phyloP scores from a whole-genome alignment of 2,797 vertebrate species.

The Oceanodroma leucorhoa region DNA sequence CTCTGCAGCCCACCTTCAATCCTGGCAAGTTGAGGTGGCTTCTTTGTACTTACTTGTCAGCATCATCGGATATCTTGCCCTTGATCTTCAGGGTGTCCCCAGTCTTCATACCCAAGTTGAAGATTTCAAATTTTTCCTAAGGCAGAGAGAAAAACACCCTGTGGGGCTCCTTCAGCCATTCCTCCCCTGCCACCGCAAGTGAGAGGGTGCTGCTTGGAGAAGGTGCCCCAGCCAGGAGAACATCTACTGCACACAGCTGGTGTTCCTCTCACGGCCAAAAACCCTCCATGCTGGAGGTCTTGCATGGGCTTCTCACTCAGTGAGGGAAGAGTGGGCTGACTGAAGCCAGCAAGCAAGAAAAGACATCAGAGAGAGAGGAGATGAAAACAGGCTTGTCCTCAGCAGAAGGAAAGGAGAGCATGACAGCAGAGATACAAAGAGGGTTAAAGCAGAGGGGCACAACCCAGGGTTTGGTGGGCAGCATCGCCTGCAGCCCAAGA shows the following conservation, averaged over 20 bases:
- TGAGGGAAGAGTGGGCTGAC: neutral
- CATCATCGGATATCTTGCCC: slow-evolving; percentile 72
- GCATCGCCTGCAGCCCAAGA: neutral
- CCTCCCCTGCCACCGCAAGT: neutral
- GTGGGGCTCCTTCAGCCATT: neutral
- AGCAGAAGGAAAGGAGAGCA: neutral
- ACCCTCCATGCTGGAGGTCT: neutral
- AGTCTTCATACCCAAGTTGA: slow-evolving; percentile 74
- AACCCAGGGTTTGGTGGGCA: neutral
- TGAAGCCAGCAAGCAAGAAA: neutral
- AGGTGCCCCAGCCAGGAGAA: neutral
- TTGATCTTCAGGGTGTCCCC: slow-evolving; percentile 83
- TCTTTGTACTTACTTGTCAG: slow-evolving; percentile 50
- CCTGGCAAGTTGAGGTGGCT: neutral
- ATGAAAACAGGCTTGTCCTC: neutral
- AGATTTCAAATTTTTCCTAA: slow-evolving; percentile 80
- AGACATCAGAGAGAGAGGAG: neutral
- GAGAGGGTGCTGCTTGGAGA: neutral
- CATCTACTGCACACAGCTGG: neutral
- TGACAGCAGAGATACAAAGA: neutral
- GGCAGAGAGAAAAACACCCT: neutral
- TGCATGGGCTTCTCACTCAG: neutral
- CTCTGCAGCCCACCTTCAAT: neutral
- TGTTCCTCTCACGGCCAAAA: neutral
- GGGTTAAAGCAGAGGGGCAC: neutral